Base-by-base conservation (phyloP, 2,888 invertebrate species). In the Brachylomia viminalis region DNA sequence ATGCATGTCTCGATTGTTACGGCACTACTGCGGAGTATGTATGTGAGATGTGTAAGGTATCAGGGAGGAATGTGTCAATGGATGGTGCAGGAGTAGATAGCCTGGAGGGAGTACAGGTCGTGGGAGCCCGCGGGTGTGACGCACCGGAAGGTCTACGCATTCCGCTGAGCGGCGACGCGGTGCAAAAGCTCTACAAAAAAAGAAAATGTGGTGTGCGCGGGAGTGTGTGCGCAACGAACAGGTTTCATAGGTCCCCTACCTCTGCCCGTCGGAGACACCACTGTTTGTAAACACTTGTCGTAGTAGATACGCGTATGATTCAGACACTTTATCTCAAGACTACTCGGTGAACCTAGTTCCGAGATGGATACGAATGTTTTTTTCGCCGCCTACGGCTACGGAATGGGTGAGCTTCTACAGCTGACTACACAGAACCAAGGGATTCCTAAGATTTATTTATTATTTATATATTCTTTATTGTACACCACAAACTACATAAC, bases 131-230 rank as follows among this genome's bases (percentile, higher is more conserved):
- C 54, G 20, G 54, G 11, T 30, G 62, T 88, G 90, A 89, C 89
- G 86, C 90, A 88, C 91, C 91, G 91, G 91, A 91, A 89, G 80
- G 77, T 75, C 79, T 82, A 54, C 84, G 78, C 88, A 88, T 90
- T 78, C 90, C 89, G 66, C 71, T 74, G 64, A 79, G 80, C 80
- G 83, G 75, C 72, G 54, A 54, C 83, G 72, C 80, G 38, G 65
- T 20, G n/a, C 27, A 23, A 79, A 61, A 64, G 77, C 65, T 72
- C 30, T 15, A 65, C 79, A 86, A 86, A 82, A 82, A 38, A 84
- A 87, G 82, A 78, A 75, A 72, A 71, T 56, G 49, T 61, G 27
- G 42, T 45, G 38, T n/a, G 38, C 7, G 42, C 66, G 52, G 69
- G 30, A 77, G 59, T 75, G 58, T 85, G 47, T 70, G 68, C 38